phyloP scores from a whole-genome alignment of 2,888 invertebrate genomes.

The Diarsia dahlii region DNA sequence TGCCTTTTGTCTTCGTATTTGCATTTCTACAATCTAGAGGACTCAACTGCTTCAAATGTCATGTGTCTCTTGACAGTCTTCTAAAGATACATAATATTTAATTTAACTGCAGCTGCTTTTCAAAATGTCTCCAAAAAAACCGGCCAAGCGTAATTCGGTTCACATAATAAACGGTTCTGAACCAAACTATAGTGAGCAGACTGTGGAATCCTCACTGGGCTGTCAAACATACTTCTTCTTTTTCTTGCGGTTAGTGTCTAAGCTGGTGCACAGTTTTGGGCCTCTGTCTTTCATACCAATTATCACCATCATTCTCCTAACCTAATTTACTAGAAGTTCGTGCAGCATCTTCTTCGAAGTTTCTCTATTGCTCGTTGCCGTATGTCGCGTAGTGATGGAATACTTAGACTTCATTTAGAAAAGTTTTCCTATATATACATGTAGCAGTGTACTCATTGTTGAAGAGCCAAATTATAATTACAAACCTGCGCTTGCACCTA shows the following conservation, averaged over 20 bases:
- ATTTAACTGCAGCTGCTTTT: constrained; percentile 5
- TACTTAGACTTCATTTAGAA: too few species aligned
- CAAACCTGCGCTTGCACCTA: background rate
- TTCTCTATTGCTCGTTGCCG: too few species aligned
- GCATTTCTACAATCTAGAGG: background rate
- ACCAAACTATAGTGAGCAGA: background rate
- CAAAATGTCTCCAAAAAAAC: constrained; percentile 7
- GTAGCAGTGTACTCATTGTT: background rate
- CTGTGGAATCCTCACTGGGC: too few species aligned
- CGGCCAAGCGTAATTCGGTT: background rate
- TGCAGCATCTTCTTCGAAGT: too few species aligned
- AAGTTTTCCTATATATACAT: too few species aligned
- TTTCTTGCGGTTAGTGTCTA: background rate
- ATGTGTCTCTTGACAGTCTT: background rate
- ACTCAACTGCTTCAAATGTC: constrained; percentile 20
- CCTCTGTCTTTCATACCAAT: background rate
- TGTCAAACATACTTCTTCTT: background rate
- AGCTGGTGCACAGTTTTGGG: background rate
- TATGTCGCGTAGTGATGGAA: too few species aligned
- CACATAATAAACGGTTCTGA: background rate
- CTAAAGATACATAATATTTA: constrained; percentile 19
- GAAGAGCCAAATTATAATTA: background rate
- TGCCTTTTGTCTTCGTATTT: constrained; percentile 6
- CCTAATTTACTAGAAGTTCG: too few species aligned
- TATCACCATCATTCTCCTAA: background rate